These are phyloP conservation scores for Merluccius polli DNA, from an alignment of 2,797 vertebrate genomes.

Conservation along the genomic window DNA sequence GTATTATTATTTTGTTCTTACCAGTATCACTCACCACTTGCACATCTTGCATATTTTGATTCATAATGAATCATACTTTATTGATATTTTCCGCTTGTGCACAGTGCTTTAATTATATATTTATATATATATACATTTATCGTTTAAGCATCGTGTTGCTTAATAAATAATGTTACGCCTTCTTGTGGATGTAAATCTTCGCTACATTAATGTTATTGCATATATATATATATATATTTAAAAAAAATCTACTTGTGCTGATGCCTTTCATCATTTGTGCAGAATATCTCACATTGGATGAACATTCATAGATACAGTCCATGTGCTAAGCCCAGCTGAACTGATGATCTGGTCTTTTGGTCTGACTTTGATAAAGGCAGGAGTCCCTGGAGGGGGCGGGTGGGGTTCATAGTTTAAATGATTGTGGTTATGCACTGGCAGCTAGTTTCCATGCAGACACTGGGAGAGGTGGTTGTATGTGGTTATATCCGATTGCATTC, in stretches of 20 bases:
- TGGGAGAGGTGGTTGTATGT: not conserved
- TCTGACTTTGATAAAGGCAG: not conserved
- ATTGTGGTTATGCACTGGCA: not conserved
- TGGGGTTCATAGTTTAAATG: not conserved
- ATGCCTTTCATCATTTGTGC: not conserved
- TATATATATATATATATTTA: not conserved
- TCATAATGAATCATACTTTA: not conserved
- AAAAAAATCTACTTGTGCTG: no score
- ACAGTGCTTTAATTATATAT: not conserved
- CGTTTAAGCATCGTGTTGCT: not conserved
- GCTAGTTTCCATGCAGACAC: not conserved
- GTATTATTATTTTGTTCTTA: not conserved
- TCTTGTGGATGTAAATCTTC: not conserved
- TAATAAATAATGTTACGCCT: not conserved
- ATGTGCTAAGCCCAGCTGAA: not conserved
- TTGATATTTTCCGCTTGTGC: not conserved
- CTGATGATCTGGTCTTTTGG: not conserved
- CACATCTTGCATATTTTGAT: not conserved
- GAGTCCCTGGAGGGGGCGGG: not conserved
- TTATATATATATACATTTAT: not conserved
- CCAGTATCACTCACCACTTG: not conserved
- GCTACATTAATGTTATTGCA: not conserved
- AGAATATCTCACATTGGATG: not conserved
- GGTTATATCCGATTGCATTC: not conserved
- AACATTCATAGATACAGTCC: not conserved